phyloP scores from a whole-genome alignment of 2,113 vertebrate genomes.

The Ranitomeya variabilis region DNA sequence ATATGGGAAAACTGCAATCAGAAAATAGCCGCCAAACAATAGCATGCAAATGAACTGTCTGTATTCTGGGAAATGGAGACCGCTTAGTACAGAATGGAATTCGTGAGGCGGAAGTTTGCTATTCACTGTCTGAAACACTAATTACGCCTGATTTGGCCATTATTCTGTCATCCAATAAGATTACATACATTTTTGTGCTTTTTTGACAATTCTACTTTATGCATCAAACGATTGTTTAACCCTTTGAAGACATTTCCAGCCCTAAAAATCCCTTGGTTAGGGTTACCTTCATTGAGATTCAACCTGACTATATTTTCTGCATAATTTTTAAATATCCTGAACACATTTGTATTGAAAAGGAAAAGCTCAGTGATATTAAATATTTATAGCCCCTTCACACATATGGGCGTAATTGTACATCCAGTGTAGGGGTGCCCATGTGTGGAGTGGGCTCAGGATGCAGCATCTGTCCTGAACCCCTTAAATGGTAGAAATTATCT shows the following conservation, averaged over 20 bases:
- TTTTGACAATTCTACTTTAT: constrained; percentile 11
- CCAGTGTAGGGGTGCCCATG: too few relatives aligned
- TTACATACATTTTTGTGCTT: background rate
- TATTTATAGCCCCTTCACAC: too few relatives aligned
- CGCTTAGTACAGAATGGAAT: constrained; percentile 41
- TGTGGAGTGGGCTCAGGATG: too few relatives aligned
- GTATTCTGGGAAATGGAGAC: constrained; percentile 49
- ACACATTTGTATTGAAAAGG: background rate
- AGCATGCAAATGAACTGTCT: constrained; percentile 52
- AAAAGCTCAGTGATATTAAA: background rate
- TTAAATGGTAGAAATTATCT: too few relatives aligned
- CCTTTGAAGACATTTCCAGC: background rate
- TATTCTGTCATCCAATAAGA: constrained; percentile 29
- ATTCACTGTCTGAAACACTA: constrained; percentile 46
- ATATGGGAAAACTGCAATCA: constrained; percentile 51
- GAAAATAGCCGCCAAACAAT: constrained; percentile 51
- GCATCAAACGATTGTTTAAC: constrained; percentile 9
- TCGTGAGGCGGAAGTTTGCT: constrained; percentile 45
- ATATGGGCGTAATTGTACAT: too few relatives aligned
- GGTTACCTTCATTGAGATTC: background rate
- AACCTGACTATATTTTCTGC: background rate
- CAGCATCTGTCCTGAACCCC: too few relatives aligned
- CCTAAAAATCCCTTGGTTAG: background rate
- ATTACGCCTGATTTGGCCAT: constrained; percentile 49
- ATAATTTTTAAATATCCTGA: background rate